Evolutionary conservation across 2,888 invertebrate species (phyloP), one percentile per base, ranked within the genome.

Genomic region (Phalera bucephala): DNA sequence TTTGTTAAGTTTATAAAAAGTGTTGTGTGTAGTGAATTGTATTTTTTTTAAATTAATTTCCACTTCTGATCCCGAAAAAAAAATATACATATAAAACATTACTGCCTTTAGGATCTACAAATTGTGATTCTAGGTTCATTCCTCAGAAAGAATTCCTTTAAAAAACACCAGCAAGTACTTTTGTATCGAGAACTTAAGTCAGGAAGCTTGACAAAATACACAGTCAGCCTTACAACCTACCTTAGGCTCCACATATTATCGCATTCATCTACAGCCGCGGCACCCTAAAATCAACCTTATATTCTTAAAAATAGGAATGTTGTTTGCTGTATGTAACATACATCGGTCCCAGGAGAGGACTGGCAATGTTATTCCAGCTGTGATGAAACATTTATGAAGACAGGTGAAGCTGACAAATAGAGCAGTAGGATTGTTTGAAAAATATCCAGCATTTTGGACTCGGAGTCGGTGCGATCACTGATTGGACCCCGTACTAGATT

Each of bases 331-430:
- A 15, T 5, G 28, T n/a, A 9, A 15, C 15, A 15, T 15, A 28
- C 14, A 28, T 9, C 15, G 14, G 2, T 15, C 28, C 15, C 28
- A 15, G 0, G 28, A 28, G 28, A 15, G 3, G 7, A 5, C 10
- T n/a, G 7, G 15, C 28, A 6, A 28, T 28, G 28, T 28, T 28
- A 28, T 28, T 28, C 28, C 10, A 10, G 13, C 10, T 28, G 9
- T 15, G 28, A 28, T 28, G 28, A 28, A 28, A 28, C 28, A 28
- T 28, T 28, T 28, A 28, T 28, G 28, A 28, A 28, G 28, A 14
- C 28, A 3, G 28, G 15, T 9, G 9, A 9, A 14, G 28, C 28
- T 28, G 28, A 15, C 28, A 28, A 28, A 28, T 28, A 28, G 28
- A 28, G 28, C n/a, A 15, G 7, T 25, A 12, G 7, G 25, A 12